A percentile compares a stretch with the other conserved stretches of the same genome.
Conservation (phyloP, 2,113 vertebrate genomes). For the Sialia sialis region DNA sequence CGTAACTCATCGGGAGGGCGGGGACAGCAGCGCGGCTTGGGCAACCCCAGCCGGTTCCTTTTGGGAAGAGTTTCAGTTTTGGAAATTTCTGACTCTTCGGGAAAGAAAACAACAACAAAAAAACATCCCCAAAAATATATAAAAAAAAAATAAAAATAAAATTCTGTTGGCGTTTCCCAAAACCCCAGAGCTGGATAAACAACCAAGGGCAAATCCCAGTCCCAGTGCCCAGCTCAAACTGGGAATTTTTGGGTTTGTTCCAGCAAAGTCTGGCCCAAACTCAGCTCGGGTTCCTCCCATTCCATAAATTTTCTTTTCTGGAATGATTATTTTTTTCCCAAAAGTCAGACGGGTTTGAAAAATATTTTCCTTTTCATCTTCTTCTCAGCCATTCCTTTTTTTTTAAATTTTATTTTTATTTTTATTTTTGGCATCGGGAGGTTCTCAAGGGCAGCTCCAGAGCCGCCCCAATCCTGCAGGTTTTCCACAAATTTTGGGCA, state of each 20-base stretch:
- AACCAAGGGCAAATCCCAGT: background rate
- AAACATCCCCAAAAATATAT: too few species aligned
- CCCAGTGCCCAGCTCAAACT: background rate
- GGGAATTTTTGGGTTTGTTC: background rate
- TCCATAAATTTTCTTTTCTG: background rate
- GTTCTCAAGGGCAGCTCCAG: background rate
- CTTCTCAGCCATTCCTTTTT: rapidly evolving
- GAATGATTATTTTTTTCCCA: background rate
- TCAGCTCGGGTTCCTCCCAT: background rate
- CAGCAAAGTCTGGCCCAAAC: background rate
- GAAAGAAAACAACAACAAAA: slow-evolving; percentile 7
- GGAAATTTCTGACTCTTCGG: slow-evolving; percentile 20
- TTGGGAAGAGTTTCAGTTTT: slow-evolving; percentile 62
- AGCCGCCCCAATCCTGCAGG: background rate
- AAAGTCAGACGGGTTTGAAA: background rate
- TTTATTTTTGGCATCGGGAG: background rate
- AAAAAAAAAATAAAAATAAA: rapidly evolving
- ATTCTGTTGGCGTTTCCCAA: background rate
- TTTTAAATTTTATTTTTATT: rapidly evolving
- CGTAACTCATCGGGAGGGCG: slow-evolving; percentile 41
- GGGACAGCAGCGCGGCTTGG: slow-evolving; percentile 14
- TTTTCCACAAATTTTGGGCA: background rate
- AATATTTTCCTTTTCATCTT: background rate
- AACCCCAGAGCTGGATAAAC: slow-evolving; percentile 12
- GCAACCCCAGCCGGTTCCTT: slow-evolving; percentile 47